Conservation (phyloP, 2,113 vertebrate species). For the Melanostigma gelatinosum region DNA sequence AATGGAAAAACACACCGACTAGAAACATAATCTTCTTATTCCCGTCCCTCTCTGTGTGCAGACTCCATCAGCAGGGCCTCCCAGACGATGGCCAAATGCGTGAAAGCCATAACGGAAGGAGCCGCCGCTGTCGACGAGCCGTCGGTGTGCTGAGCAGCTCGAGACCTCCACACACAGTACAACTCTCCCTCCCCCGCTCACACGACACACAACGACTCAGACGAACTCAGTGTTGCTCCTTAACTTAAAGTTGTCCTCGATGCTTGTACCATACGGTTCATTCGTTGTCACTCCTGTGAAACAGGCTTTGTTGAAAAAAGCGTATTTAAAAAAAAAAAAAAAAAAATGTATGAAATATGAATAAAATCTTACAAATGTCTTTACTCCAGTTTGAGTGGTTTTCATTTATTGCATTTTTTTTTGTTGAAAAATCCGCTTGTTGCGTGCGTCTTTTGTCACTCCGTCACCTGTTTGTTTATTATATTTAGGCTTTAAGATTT, state of each 20-base stretch:
- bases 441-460: not conserved
- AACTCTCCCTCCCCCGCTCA: not conserved
- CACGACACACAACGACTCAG: slow-evolving; percentile 15
- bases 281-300: slow-evolving; percentile 40
- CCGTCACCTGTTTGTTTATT: not conserved
- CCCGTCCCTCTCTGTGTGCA: slow-evolving; percentile 55
- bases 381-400: slow-evolving; percentile 8
- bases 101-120: slow-evolving; percentile 96
- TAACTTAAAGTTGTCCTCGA: slow-evolving; percentile 69
- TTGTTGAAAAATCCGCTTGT: too few relatives aligned
- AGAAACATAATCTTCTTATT: not conserved
- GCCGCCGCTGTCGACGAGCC: slow-evolving; percentile 93
- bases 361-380: slow-evolving; percentile 67
- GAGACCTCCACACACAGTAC: not conserved
- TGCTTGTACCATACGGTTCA: slow-evolving; percentile 62
- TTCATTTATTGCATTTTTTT: not conserved
- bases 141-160: slow-evolving; percentile 90
- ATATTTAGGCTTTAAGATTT: not conserved
- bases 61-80: slow-evolving; percentile 97
- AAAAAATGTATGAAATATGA: slow-evolving; percentile 56
- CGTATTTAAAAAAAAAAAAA: slow-evolving; percentile 8
- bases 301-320: slow-evolving; percentile 60
- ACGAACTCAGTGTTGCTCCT: slow-evolving; percentile 12
- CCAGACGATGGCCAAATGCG: slow-evolving; percentile 99
- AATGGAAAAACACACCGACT: not conserved